A percentile compares a stretch with the other conserved stretches of the same genome.
These are phyloP conservation scores for Bryconaethiops microstoma DNA, from an alignment of 2,797 vertebrate genomes.

Conservation along the genomic window DNA sequence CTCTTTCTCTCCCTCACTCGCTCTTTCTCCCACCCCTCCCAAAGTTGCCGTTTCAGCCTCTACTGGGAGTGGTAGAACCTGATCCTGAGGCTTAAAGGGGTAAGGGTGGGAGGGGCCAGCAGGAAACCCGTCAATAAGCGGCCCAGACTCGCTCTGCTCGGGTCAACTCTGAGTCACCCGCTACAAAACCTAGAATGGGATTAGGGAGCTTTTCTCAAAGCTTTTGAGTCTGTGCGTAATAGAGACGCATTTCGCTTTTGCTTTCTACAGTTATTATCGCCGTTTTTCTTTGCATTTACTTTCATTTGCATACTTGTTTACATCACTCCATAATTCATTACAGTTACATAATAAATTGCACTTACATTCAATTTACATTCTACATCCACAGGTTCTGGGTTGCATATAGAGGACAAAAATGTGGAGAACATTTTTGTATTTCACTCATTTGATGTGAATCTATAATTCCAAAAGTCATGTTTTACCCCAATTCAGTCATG, in stretches of 20 bases:
- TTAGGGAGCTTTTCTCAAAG: conserved; percentile 26
- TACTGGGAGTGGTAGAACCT: conserved; percentile 42
- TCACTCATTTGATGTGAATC: no score
- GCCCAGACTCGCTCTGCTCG: conserved; percentile 18
- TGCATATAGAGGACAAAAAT: not conserved
- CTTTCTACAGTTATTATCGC: not conserved
- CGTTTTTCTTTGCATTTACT: not conserved
- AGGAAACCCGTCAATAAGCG: conserved; percentile 39
- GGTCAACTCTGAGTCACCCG: conserved; percentile 46
- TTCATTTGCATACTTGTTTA: not conserved
- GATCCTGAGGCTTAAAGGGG: conserved; percentile 37
- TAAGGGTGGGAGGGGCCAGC: conserved; percentile 8
- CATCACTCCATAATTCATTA: not conserved
- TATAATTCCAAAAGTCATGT: no score
- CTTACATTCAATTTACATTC: not conserved
- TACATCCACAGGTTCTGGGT: not conserved
- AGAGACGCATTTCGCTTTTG: not conserved
- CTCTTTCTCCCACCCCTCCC: not conserved
- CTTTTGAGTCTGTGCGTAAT: not conserved
- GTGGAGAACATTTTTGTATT: no score
- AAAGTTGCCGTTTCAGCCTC: conserved; percentile 34
- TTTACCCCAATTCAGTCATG: no score
- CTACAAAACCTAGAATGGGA: conserved; percentile 16
- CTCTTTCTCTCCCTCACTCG: conserved; percentile 1
- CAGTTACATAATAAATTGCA: not conserved